These are phyloP conservation scores for Villa cingulata DNA, from an alignment of 2,888 invertebrate species.

Conservation along the genomic window DNA sequence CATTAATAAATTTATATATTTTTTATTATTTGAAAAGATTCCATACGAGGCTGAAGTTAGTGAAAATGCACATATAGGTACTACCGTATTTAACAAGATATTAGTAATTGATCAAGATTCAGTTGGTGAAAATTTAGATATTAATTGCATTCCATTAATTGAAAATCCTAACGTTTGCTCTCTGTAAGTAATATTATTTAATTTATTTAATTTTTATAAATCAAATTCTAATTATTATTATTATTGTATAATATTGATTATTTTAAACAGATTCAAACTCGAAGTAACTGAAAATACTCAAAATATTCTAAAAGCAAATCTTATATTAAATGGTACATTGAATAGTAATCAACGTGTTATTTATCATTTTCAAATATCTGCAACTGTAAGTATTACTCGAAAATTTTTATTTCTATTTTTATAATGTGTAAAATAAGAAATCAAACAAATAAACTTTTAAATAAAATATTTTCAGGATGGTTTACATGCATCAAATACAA, in stretches of 20 bases:
- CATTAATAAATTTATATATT: neutral
- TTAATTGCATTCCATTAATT: slow-evolving; percentile 44
- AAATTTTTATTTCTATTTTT: neutral
- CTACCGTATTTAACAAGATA: slow-evolving; percentile 58
- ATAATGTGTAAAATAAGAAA: neutral
- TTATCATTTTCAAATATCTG: slow-evolving; percentile 62
- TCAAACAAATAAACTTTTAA: neutral
- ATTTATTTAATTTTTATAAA: too few relatives aligned
- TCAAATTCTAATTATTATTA: too few relatives aligned
- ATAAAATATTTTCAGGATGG: slow-evolving; percentile 51
- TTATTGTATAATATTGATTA: neutral
- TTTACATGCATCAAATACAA: slow-evolving; percentile 53
- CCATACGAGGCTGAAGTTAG: slow-evolving; percentile 67
- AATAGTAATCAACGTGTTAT: slow-evolving; percentile 66
- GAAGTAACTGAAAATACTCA: slow-evolving; percentile 35
- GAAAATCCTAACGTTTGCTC: slow-evolving; percentile 32
- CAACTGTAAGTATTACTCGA: slow-evolving; percentile 44
- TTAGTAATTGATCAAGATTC: slow-evolving; percentile 66
- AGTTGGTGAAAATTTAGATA: slow-evolving; percentile 66
- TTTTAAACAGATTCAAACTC: slow-evolving; percentile 25
- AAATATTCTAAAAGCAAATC: slow-evolving; percentile 54
- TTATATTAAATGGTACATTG: slow-evolving; percentile 54
- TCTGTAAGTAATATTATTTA: slow-evolving; percentile 22
- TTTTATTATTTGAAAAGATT: slow-evolving; percentile 40
- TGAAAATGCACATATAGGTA: slow-evolving; percentile 61